Conservation (phyloP, 2,113 vertebrate species). For the Apodemus sylvaticus region DNA sequence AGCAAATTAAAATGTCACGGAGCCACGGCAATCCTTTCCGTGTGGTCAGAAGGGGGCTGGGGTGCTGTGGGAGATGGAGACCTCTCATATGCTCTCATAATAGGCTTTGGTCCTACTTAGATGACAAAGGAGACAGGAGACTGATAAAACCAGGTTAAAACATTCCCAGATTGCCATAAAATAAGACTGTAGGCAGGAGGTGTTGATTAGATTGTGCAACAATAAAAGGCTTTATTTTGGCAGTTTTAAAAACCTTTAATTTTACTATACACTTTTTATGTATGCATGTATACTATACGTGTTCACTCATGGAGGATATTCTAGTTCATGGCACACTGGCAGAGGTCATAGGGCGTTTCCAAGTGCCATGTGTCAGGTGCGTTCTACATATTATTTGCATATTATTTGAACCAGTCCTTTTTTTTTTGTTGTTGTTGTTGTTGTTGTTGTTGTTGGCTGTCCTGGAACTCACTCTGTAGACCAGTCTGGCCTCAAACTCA, state of each 20-base stretch:
- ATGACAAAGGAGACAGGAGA: constrained; percentile 68
- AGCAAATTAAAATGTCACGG: constrained; percentile 84
- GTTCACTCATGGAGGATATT: neutral
- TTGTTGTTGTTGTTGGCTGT: no score
- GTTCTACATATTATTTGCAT: neutral
- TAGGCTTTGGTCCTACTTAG: neutral
- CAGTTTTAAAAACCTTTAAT: neutral
- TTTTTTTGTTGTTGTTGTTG: no score
- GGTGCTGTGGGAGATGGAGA: neutral
- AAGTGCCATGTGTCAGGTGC: neutral
- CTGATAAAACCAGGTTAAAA: constrained; percentile 41
- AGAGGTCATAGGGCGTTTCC: neutral
- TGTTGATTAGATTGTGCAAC: neutral
- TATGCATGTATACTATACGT: neutral
- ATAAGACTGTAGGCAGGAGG: neutral
- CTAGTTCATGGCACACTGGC: neutral
- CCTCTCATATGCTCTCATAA: neutral
- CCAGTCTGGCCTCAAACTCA: no score
- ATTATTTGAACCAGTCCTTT: neutral
- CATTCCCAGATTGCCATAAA: constrained; percentile 1
- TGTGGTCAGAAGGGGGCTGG: constrained; percentile 36
- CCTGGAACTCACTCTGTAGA: no score
- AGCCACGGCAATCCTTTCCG: constrained; percentile 76
- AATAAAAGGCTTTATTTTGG: constrained; percentile 33
- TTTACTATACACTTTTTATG: neutral